Evolutionary conservation across 1,140 invertebrate species (phyloP), one percentile per base, ranked within the genome.

Genomic region (Drosophila prosaltans): DNA sequence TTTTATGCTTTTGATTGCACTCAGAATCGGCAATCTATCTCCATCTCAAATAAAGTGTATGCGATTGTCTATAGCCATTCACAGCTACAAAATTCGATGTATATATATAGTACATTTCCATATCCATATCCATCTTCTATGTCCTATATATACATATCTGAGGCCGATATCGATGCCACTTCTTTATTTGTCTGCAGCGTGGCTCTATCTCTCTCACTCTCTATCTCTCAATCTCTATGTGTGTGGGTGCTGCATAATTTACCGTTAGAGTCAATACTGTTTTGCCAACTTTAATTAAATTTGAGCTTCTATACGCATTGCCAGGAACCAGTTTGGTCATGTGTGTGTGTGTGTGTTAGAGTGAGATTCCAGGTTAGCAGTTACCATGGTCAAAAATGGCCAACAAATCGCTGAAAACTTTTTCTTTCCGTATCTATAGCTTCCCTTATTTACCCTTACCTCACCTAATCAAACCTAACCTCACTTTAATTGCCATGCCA

Each of bases 211-310:
- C 79, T 68, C 82, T 88, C 76, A 88, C 55, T 74, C 79, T 88
- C 70, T 83, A 68, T 83, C 70, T 77, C 76, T 88, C 80, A 78
- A 72, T 85, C 74, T 84, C 67, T 74, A 67, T 85, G 74, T 81
- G 68, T 76, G 82, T 76, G 76, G 73, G 72, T 88, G 80, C 76
- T 86, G 82, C 83, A 86, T 86, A 86, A 86, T 86, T 86, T 86
- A 86, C 83, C 80, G 83, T 83, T 82, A 55, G 83, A 86, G 83
- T 86, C 83, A 88, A 86, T 86, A 88, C 69, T 82, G 83, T 88
- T 86, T 80, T 86, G 72, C 80, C 76, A 88, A 86, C 83, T 86
- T 86, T 86, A 86, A 86, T 86, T 86, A 86, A 86, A 86, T 86
- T 86, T 86, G 82, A 80, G 83, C 83, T 86, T 58, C 83, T 74